phyloP scores from a whole-genome alignment of 2,113 vertebrate species.

The Burhinus oedicnemus region DNA sequence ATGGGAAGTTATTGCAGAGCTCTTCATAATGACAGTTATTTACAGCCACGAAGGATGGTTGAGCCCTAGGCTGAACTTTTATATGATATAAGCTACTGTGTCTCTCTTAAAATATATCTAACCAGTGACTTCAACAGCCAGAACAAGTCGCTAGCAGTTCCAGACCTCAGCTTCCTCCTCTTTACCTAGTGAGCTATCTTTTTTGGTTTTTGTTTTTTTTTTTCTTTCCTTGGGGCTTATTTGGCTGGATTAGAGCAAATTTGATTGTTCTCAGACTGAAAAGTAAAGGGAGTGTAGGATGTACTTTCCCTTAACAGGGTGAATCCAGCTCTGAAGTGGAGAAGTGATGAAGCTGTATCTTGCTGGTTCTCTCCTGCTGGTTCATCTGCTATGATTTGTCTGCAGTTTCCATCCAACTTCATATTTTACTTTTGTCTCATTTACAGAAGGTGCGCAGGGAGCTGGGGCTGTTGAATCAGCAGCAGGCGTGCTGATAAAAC shows the following conservation, averaged over 20 bases:
- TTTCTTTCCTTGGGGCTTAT: background rate
- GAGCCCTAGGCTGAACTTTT: background rate
- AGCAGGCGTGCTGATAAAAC: constrained; percentile 93
- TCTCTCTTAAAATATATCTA: background rate
- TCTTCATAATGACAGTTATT: background rate
- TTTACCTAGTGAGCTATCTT: background rate
- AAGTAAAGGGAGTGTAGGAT: background rate
- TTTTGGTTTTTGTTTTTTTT: background rate
- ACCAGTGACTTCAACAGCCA: background rate
- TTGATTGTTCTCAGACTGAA: background rate
- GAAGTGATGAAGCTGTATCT: fast-evolving
- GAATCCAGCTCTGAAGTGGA: background rate
- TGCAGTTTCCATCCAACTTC: background rate
- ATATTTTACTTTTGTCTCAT: background rate
- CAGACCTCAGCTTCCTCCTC: background rate
- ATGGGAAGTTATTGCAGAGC: background rate
- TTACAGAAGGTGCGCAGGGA: constrained; percentile 88
- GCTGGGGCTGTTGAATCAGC: constrained; percentile 84
- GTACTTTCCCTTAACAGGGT: background rate
- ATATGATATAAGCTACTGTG: background rate
- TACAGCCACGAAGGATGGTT: background rate
- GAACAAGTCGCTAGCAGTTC: background rate
- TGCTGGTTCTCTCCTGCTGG: background rate
- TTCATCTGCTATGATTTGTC: background rate
- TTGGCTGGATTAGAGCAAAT: background rate